These are phyloP conservation scores for Nyctibius bracteatus DNA, from an alignment of 2,113 vertebrate genomes.

Conservation along the genomic window DNA sequence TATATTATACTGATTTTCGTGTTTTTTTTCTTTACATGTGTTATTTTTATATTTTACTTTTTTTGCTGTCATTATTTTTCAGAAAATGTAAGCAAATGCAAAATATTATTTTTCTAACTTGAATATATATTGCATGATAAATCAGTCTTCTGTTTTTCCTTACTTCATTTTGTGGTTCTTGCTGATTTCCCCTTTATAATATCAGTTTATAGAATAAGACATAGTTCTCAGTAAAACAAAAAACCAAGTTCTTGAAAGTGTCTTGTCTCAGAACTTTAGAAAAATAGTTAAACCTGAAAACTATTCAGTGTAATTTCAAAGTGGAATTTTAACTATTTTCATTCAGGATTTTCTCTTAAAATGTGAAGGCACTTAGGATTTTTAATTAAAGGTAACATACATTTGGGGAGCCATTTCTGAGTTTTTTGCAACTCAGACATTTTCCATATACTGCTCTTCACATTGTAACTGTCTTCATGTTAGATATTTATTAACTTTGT, in stretches of 20 bases:
- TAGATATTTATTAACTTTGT: constrained; percentile 60
- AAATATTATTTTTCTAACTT: not conserved
- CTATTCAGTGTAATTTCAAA: not conserved
- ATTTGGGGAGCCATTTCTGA: not conserved
- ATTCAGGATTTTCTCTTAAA: not conserved
- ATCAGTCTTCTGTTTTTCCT: not conserved
- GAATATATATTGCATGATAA: not conserved
- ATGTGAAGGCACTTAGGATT: not conserved
- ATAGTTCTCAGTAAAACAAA: not conserved
- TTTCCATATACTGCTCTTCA: not conserved
- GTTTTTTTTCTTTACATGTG: not conserved
- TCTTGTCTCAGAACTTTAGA: not conserved
- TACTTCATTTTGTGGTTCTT: not conserved
- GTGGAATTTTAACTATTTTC: not conserved
- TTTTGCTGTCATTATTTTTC: not conserved
- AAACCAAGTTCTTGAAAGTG: not conserved
- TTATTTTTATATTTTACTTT: not conserved
- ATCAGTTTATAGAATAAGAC: not conserved
- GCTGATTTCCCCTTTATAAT: not conserved
- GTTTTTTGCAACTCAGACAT: not conserved
- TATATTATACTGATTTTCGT: not conserved
- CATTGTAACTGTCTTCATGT: not conserved
- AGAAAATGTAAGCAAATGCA: not conserved
- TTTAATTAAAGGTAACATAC: not conserved
- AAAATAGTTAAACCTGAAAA: not conserved